Percentiles rank a stretch among this genome's conserved stretches.
Conservation (phyloP, 1,140 invertebrate species). For the Atta texana region DNA sequence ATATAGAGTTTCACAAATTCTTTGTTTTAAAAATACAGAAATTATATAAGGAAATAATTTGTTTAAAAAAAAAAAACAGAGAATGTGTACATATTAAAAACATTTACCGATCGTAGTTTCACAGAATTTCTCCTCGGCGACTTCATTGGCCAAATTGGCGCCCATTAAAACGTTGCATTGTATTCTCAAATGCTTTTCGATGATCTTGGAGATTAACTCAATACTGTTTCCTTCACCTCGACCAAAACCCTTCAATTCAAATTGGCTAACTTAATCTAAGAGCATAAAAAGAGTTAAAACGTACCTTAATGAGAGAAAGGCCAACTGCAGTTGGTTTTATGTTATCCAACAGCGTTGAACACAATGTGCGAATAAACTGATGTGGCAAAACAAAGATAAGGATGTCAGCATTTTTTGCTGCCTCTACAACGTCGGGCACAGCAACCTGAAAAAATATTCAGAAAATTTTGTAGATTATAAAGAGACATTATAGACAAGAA, state of each 20-base stretch:
- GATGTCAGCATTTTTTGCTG: conserved; percentile 92
- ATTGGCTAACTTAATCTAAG: neutral
- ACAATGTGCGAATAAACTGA: conserved; percentile 91
- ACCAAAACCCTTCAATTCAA: conserved; percentile 89
- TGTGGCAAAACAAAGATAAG: conserved; percentile 95
- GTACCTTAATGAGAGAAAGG: conserved; percentile 93
- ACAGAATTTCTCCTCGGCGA: conserved; percentile 93
- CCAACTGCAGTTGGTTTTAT: conserved; percentile 91
- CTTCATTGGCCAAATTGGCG: conserved; percentile 93
- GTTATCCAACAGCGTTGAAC: conserved; percentile 89
- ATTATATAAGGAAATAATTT: too few relatives aligned
- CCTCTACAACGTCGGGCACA: conserved; percentile 91
- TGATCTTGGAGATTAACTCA: conserved; percentile 91
- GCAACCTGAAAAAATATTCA: conserved; percentile 87
- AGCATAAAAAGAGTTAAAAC: neutral
- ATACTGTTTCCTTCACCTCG: conserved; percentile 89
- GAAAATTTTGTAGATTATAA: conserved; percentile 8
- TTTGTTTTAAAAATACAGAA: too few relatives aligned
- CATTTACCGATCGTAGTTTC: conserved; percentile 93
- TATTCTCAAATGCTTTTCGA: conserved; percentile 90
- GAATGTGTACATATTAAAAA: neutral
- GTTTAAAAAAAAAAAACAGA: too few relatives aligned
- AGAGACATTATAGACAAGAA: too few relatives aligned
- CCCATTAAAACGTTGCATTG: conserved; percentile 94
- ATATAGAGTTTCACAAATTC: too few relatives aligned